Evolutionary conservation across 1,140 invertebrate species (phyloP), one percentile per base, ranked within the genome.

Genomic region (Bombus superbus): DNA sequence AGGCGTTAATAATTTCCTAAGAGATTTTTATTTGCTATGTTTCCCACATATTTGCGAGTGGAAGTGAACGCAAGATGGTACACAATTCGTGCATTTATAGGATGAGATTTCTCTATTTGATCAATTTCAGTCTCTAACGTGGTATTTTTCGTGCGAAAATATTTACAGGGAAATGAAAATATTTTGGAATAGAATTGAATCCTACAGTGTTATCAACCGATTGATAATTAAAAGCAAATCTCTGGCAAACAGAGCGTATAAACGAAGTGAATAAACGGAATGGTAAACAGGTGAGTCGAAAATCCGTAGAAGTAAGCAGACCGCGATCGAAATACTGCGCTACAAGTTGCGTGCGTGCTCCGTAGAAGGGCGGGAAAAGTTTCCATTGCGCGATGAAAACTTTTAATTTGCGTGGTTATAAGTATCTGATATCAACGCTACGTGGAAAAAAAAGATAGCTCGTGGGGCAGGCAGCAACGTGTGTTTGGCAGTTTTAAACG

Each of bases 401-500:
- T 85, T 85, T 85, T 85, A 47, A 74, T 75, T 85, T 74, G 59
- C 83, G 38, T 47, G 83, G 69, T 74, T 68, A 74, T 85, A 85
- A 85, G 69, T 78, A 59, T 81, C 68, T 68, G 83, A 81, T 81
- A 85, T 73, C 22, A 85, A 73, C 78, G 71, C n/a, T 42, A 8
- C 76, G 15, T 57, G 22, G 2, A 28, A 69, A 42, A 40, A 68
- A 72, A 80, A 62, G 83, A 79, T 85, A 84, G 32, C 66, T 53
- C 81, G 28, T 25, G 82, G 47, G 62, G 81, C 64, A 40, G 68
- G 1, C n/a, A 28, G 66, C 57, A 81, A 81, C 71, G 83, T 57
- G 83, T 73, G 83, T 85, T 85, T 73, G 78, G 69, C 78, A 81
- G 71, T 81, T 85, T 81, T 73, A 85, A 81, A 75, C 69, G 78